phyloP scores from a whole-genome alignment of 53 echinoderm and acorn worm genomes.

The Henricia sp. region DNA sequence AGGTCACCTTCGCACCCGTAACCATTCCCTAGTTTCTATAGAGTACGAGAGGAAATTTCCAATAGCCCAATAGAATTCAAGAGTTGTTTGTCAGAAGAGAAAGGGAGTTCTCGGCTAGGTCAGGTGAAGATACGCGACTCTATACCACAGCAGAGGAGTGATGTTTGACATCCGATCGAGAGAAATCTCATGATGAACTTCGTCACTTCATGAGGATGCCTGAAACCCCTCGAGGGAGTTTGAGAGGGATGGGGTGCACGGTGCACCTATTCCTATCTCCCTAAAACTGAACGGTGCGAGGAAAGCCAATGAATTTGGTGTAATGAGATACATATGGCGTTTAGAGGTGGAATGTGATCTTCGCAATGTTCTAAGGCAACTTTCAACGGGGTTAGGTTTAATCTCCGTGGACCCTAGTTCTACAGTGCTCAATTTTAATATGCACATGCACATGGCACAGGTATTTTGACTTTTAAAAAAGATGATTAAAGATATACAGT shows the following conservation, averaged over 20 bases:
- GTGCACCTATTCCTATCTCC: not conserved
- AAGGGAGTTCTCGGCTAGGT: not conserved
- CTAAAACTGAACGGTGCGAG: not conserved
- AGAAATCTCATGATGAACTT: conserved; percentile 30
- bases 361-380: too few relatives aligned
- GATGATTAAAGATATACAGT: too few relatives aligned
- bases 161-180: conserved; percentile 27
- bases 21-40: conserved; percentile 7
- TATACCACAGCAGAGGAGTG: not conserved
- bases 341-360: conserved; percentile 6
- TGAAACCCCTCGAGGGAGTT: conserved; percentile 6
- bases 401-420: too few relatives aligned
- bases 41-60: not conserved
- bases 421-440: too few relatives aligned
- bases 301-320: conserved; percentile 34
- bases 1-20: conserved; percentile 9
- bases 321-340: conserved; percentile 30
- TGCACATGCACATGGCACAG: too few relatives aligned
- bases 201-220: conserved; percentile 6
- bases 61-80: conserved; percentile 16
- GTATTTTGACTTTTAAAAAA: too few relatives aligned
- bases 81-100: not conserved
- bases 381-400: too few relatives aligned
- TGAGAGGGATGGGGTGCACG: not conserved
- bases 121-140: not conserved